Conservation (phyloP, 53 echinoderm and acorn worm genomes). For the Crossaster papposus region DNA sequence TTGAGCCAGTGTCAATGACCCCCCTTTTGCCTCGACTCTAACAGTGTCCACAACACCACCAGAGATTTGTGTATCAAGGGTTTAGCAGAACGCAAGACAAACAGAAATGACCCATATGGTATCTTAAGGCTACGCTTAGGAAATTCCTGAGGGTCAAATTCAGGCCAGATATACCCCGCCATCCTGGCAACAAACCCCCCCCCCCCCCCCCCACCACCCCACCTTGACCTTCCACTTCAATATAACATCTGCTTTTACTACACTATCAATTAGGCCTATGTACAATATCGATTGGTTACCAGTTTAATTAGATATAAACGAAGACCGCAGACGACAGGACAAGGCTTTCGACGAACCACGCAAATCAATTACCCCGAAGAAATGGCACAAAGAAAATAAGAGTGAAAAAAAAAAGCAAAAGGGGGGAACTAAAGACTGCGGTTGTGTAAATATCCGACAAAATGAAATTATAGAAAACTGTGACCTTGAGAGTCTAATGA, state of each 20-base stretch:
- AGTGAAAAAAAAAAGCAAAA: not conserved
- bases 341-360: not conserved
- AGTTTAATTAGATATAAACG: conserved; percentile 24
- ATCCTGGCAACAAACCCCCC: not conserved
- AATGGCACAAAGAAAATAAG: too few species aligned
- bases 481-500: conserved; percentile 13
- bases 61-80: not conserved
- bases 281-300: conserved; percentile 6
- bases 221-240: not conserved
- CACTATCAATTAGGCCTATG: not conserved
- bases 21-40: not conserved
- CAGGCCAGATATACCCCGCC: not conserved
- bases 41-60: not conserved
- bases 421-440: not conserved
- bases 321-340: not conserved
- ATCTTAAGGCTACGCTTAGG: not conserved
- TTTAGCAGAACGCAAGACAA: not conserved
- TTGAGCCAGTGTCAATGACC: too few species aligned
- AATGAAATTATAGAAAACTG: not conserved
- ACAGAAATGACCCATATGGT: not conserved
- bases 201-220: not conserved
- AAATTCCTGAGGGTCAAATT: not conserved
- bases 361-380: conserved; percentile 10
- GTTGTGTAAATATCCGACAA: conserved; percentile 17
- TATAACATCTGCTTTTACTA: not conserved